Evolutionary conservation across 1,140 invertebrate genomes (phyloP), one percentile per base, ranked within the genome.

Genomic region (Antheraea pernyi): DNA sequence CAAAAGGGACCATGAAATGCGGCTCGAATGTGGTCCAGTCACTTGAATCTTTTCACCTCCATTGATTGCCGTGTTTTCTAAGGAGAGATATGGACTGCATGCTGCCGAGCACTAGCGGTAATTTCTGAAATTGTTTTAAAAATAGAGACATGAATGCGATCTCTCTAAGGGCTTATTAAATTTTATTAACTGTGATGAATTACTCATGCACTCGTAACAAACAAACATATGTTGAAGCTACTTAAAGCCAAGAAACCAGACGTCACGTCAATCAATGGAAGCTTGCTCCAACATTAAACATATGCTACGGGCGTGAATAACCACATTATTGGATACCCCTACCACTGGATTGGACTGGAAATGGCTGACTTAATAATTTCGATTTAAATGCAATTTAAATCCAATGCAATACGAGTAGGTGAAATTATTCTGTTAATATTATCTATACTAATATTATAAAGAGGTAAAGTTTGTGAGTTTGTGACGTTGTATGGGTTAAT

Each of bases 181-280:
- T 85, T 86, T 79, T 73, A 86, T 84, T 83, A 79, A 77, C 71
- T 67, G 73, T 83, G 82, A 88, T 83, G 83, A 80, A 81, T 81
- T 77, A 82, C 81, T 83, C 75, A 82, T 84, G 78, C 71, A 70
- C 39, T 65, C 19, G 76, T 75, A 76, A 77, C 75, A 81, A 84
- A 84, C 76, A 81, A 84, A 84, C 82, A 83, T 77, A 78, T 86
- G 79, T 79, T 76, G 70, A 61, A 46, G 64, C 64, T 84, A 80
- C 81, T 82, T 77, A 80, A 82, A 76, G 73, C 69, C 75, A 73
- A 79, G 82, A 80, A 82, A 81, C 80, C 85, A 88, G 82, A 84
- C 85, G 76, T 75, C 78, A 79, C 80, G 88, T 91, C 88, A 91
- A 87, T 91, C 86, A 91, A 82, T 82, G 85, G 80, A 84, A 85